Conservation (phyloP, 2,888 invertebrate species). For the Thalpophila matura region DNA sequence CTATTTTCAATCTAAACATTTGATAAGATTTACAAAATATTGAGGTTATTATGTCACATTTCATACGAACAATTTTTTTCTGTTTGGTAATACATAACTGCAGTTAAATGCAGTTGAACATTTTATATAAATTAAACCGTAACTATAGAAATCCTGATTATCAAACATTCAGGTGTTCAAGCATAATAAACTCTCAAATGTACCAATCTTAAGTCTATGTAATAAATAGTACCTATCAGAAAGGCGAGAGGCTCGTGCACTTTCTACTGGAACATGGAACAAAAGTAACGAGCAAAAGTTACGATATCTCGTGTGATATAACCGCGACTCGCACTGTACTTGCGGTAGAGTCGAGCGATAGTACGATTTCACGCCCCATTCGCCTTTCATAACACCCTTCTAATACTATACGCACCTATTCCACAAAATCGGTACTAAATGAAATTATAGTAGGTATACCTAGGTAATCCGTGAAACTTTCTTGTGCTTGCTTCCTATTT, state of each 20-base stretch:
- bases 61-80: no score
- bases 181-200: slow-evolving; percentile 38
- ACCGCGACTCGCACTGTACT: slow-evolving; percentile 69
- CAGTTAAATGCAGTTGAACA: neutral
- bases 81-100: neutral
- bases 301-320: slow-evolving; percentile 87
- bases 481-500: slow-evolving; percentile 38
- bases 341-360: slow-evolving; percentile 68
- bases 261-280: slow-evolving; percentile 84
- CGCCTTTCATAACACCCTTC: slow-evolving; percentile 76
- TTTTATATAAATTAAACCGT: slow-evolving; percentile 3
- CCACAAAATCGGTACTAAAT: slow-evolving; percentile 20
- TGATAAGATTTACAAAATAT: neutral
- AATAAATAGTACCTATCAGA: slow-evolving; percentile 84
- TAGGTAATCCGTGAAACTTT: slow-evolving; percentile 33
- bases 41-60: no score
- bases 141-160: slow-evolving; percentile 19
- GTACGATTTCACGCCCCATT: slow-evolving; percentile 77
- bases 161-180: slow-evolving; percentile 35
- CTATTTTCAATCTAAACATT: neutral
- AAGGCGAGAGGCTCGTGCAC: slow-evolving; percentile 83
- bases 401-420: slow-evolving; percentile 59
- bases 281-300: slow-evolving; percentile 85
- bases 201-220: slow-evolving; percentile 58
- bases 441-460: slow-evolving; percentile 8